Conservation (phyloP, 1,140 invertebrate species). For the Drosophila baimaii region DNA sequence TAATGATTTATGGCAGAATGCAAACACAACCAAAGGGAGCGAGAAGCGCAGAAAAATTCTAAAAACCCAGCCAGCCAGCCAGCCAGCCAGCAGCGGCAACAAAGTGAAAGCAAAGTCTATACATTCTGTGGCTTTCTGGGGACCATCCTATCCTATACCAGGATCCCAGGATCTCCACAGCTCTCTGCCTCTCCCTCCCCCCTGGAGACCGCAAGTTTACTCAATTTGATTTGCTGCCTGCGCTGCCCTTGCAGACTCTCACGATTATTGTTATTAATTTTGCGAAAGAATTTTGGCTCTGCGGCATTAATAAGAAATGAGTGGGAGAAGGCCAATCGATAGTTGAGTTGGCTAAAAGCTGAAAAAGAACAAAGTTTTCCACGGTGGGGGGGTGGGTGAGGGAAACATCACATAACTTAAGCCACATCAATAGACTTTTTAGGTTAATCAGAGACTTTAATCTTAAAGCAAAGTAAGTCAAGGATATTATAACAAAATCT, state of each 20-base stretch:
- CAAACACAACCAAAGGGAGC: slow-evolving; percentile 53
- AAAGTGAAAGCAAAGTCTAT: slow-evolving; percentile 41
- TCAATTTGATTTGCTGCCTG: slow-evolving; percentile 59
- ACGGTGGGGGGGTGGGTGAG: too few relatives aligned
- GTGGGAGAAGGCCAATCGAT: slow-evolving; percentile 46
- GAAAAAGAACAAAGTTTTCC: slow-evolving; percentile 1
- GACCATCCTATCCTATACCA: neutral
- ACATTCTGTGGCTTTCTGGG: slow-evolving; percentile 54
- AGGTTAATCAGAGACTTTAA: neutral
- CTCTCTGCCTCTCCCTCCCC: too few relatives aligned
- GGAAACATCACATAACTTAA: neutral
- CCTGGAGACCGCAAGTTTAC: slow-evolving; percentile 49
- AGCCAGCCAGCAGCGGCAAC: neutral
- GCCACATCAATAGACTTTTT: neutral
- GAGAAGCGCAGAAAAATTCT: slow-evolving; percentile 25
- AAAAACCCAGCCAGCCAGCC: slow-evolving; percentile 7
- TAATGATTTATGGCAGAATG: slow-evolving; percentile 68
- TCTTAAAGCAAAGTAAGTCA: too few relatives aligned
- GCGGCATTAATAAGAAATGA: slow-evolving; percentile 70
- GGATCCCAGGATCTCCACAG: neutral
- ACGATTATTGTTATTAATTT: slow-evolving; percentile 75
- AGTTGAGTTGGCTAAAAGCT: slow-evolving; percentile 5
- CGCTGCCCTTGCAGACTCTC: slow-evolving; percentile 17
- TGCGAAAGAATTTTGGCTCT: slow-evolving; percentile 60
- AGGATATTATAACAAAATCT: too few relatives aligned